Evolutionary conservation across 1,140 invertebrate species (phyloP), one percentile per base, ranked within the genome.

Genomic region (Augochlora pura): DNA sequence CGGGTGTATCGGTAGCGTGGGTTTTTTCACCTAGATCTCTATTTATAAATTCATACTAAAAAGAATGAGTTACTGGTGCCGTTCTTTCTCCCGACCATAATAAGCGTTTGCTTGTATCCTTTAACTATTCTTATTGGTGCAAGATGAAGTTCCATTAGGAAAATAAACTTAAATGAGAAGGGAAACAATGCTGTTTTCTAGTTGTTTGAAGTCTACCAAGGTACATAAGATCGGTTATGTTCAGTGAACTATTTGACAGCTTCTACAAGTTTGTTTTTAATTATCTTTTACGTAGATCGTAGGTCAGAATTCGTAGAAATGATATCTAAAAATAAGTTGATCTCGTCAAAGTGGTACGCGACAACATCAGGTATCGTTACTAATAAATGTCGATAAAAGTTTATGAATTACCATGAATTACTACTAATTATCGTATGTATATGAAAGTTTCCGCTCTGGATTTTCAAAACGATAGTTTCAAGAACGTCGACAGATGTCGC

Each of bases 311-410:
- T 86, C 84, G 71, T 70, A 66, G 63, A 57, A 81, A 76, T 73
- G 84, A 86, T 87, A 84, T 84, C 86, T 87, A 86, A 87, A 87
- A 87, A 87, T 87, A 87, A 79, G 73, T 59, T 60, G 75, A 38
- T 52, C 72, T 76, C 49, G 63, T n/a, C n/a, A 59, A 46, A n/a
- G 60, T 42, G 76, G 60, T 63, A 71, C 59, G 46, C 65, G 38
- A 68, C 38, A 60, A 65, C 67, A 69, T 69, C 66, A 27, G 74
- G 66, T 42, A 71, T 54, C 75, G 23, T 63, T 77, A 32, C 27
- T 64, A 68, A 78, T 78, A 78, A 78, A 25, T 78, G 14, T 49
- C 52, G 76, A 78, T 78, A 78, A 78, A 78, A 21, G 59, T 72
- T 78, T 63, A 78, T 72, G 63, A 78, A 78, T 42, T 42, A 42